Evolutionary conservation across 2,113 vertebrate genomes (phyloP).

Genomic region (Clarias batrachus): DNA sequence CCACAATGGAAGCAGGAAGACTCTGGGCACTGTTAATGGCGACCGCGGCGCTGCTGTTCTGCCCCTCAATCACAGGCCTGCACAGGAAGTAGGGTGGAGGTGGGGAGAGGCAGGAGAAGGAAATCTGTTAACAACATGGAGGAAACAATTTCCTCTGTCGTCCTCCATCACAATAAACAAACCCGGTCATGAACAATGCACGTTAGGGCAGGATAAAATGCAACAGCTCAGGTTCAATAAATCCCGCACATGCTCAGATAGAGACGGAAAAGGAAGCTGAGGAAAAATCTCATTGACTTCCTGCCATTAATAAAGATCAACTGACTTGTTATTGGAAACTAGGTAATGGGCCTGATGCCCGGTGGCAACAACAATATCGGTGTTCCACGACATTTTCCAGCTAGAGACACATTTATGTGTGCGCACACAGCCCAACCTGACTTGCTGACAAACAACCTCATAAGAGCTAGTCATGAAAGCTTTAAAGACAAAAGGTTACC

Average conservation of each 20-base stretch:
- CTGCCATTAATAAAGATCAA: constrained; percentile 47
- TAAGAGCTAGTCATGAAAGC: neutral
- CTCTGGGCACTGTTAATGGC: constrained; percentile 64
- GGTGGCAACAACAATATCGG: constrained; percentile 47
- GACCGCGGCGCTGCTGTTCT: constrained; percentile 66
- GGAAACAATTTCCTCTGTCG: constrained; percentile 45
- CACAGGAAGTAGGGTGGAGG: constrained; percentile 58
- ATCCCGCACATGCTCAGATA: constrained; percentile 16
- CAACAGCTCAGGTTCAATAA: constrained; percentile 52
- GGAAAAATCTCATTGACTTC: constrained; percentile 53
- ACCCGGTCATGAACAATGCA: constrained; percentile 36
- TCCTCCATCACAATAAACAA: constrained; percentile 54
- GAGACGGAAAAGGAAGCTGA: constrained; percentile 54
- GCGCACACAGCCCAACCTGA: neutral
- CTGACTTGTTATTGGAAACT: constrained; percentile 64
- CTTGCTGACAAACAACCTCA: constrained; percentile 14
- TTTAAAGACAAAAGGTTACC: neutral
- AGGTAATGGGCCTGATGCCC: constrained; percentile 45
- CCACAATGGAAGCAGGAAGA: constrained; percentile 73
- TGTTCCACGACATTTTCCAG: constrained; percentile 37
- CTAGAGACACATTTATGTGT: constrained; percentile 46
- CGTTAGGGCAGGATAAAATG: constrained; percentile 26
- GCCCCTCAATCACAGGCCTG: constrained; percentile 85
- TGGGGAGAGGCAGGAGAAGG: constrained; percentile 45
- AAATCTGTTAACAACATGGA: constrained; percentile 32